Evolutionary conservation across 2,113 vertebrate genomes (phyloP), one percentile per base, ranked within the genome.

Genomic region (Ictidomys tridecemlineatus): DNA sequence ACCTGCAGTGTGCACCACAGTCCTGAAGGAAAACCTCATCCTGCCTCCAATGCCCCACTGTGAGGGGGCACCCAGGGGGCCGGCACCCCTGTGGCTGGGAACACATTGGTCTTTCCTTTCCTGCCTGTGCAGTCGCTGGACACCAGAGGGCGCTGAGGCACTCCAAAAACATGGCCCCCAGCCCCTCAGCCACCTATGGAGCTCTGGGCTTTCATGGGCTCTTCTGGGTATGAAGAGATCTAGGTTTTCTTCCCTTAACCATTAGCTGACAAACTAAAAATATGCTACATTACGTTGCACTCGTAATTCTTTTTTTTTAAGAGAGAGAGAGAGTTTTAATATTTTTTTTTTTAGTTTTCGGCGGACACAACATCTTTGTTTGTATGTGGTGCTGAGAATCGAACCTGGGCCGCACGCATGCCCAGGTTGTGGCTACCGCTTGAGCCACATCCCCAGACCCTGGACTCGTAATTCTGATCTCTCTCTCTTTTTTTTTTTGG

Each of bases 121-220:
- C 85, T 73, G 91, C 32, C 42, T 61, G 20, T 70, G 80, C 51
- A 58, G 76, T 1, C 22, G 11, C 28, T 34, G 11, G 74, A 65
- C 63, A 34, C 39, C 58, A 93, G 73, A 58, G 70, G 93, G 85
- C 6, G 0, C 82, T 26, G 45, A 20, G 56, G 30, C 28, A 14
- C 8, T 26, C 45, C 20, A 37, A 56, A 37, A 73, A 13, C 65
- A 7, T 42, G 0, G 0, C 3, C 22, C 14, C 34, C 0, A 2
- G 45, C 45, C 16, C 42, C 48, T 32, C 22, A 22, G 12, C 10
- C 17, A n/a, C 20, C 13, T 2, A 1, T 1, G 4, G 63, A 51
- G 45, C 8, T 45, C 8, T 9, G 45, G 8, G 8, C 8, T 45
- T 45, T 22, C 30, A 20, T 3, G 13, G 79, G 82, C 22, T 61